phyloP scores from a whole-genome alignment of 2,797 vertebrate species.

The Arrhamphus sclerolepis region DNA sequence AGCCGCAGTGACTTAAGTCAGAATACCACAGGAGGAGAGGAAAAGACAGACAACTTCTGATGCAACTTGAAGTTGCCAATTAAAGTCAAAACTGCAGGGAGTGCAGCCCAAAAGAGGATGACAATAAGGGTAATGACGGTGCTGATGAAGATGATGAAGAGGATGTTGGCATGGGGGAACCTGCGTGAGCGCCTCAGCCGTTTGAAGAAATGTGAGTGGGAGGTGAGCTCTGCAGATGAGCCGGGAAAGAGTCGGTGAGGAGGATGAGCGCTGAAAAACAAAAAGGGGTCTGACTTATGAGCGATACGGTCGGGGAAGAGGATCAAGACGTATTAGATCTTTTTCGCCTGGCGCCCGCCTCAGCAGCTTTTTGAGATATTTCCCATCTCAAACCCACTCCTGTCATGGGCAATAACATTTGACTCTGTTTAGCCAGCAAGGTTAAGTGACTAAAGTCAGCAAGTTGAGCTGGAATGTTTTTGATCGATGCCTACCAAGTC shows the following conservation, averaged over 20 bases:
- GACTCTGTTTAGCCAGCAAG: conserved; percentile 52
- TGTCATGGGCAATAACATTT: conserved; percentile 68
- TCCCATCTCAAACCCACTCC: conserved; percentile 63
- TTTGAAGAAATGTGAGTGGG: conserved; percentile 47
- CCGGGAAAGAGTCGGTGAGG: conserved; percentile 30
- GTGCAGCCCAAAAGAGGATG: conserved; percentile 50
- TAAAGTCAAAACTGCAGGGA: conserved; percentile 62
- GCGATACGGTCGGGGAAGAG: conserved; percentile 32
- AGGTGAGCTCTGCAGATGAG: conserved; percentile 39
- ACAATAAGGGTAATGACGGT: conserved; percentile 51
- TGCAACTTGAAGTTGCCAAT: conserved; percentile 67
- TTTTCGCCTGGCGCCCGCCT: conserved; percentile 48
- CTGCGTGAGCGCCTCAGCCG: conserved; percentile 14
- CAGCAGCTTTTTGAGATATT: conserved; percentile 70
- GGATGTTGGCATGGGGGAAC: conserved; percentile 26
- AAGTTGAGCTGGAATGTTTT: conserved; percentile 33
- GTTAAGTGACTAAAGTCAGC: conserved; percentile 52
- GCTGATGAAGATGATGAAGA: conserved; percentile 33
- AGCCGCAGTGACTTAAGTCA: conserved; percentile 45
- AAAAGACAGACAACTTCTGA: conserved; percentile 57
- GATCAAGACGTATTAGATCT: conserved; percentile 54
- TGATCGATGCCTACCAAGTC: conserved; percentile 51
- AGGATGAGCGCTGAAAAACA: conserved; percentile 40
- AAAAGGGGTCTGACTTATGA: conserved; percentile 56
- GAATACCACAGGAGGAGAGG: conserved; percentile 42